Evolutionary conservation across 2,888 invertebrate genomes (phyloP).

Genomic region (Adela reaumurella): DNA sequence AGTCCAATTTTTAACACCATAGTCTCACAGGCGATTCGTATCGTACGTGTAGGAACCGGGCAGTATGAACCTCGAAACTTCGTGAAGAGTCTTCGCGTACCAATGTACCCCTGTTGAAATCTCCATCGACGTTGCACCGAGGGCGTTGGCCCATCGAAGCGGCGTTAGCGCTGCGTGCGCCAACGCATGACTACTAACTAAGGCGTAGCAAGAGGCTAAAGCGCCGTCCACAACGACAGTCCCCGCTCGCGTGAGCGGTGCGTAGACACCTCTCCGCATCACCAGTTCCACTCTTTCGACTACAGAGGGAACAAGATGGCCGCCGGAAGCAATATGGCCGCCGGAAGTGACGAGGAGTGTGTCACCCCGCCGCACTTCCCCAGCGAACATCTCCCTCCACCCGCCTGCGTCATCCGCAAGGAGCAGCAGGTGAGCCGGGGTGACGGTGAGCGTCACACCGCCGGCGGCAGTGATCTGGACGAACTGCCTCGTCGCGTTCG

Average conservation of each 20-base stretch:
- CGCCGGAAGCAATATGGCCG: no score
- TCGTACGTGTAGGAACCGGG: slow-evolving; percentile 34
- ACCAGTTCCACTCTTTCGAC: slow-evolving; percentile 61
- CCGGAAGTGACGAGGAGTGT: slow-evolving; percentile 52
- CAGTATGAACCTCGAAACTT: slow-evolving; percentile 66
- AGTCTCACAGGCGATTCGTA: background rate
- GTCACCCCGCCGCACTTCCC: slow-evolving; percentile 63
- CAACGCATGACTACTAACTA: slow-evolving; percentile 76
- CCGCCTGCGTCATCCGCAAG: slow-evolving; percentile 42
- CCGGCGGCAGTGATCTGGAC: slow-evolving; percentile 69
- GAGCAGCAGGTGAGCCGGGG: slow-evolving; percentile 80
- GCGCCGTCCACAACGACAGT: slow-evolving; percentile 88
- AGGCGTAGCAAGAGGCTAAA: slow-evolving; percentile 94
- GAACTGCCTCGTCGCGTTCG: slow-evolving; percentile 66
- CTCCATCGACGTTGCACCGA: slow-evolving; percentile 20
- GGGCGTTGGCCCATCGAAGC: slow-evolving; percentile 60
- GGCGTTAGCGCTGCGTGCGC: slow-evolving; percentile 89
- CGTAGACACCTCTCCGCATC: slow-evolving; percentile 73
- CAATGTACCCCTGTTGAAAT: slow-evolving; percentile 72
- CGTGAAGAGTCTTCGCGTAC: slow-evolving; percentile 81
- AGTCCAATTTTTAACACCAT: background rate
- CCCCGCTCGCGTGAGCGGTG: slow-evolving; percentile 84
- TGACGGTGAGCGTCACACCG: slow-evolving; percentile 73
- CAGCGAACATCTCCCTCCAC: slow-evolving; percentile 40
- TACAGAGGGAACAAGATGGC: slow-evolving; percentile 53